Conservation (phyloP, 2,888 invertebrate species). For the Mythimna loreyi region DNA sequence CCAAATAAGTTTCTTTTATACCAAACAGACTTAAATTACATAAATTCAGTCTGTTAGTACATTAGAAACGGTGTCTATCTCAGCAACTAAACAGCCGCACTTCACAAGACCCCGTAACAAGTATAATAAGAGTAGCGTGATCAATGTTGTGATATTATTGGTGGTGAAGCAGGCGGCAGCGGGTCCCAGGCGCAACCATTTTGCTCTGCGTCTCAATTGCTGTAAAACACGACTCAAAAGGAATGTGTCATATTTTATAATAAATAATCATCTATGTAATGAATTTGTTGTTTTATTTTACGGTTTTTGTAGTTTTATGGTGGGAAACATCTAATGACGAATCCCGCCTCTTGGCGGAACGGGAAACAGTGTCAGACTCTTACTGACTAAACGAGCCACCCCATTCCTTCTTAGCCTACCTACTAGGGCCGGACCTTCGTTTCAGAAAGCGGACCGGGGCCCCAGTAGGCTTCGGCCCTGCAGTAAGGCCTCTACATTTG, state of each 20-base stretch:
- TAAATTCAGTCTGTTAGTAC: background rate
- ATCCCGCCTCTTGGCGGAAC: too few relatives aligned
- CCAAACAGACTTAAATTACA: background rate
- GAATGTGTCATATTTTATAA: slow-evolving; percentile 91
- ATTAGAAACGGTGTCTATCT: background rate
- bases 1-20: background rate
- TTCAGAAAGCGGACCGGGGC: too few relatives aligned
- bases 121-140: slow-evolving; percentile 70
- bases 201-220: slow-evolving; percentile 89
- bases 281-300: slow-evolving; percentile 69
- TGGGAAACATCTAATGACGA: too few relatives aligned
- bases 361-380: too few relatives aligned
- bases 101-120: slow-evolving; percentile 47
- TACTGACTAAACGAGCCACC: too few relatives aligned
- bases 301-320: too few relatives aligned
- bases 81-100: background rate
- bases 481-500: too few relatives aligned
- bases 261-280: slow-evolving; percentile 91
- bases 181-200: slow-evolving; percentile 75
- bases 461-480: too few relatives aligned
- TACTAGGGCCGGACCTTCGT: too few relatives aligned
- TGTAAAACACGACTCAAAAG: slow-evolving; percentile 89
- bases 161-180: slow-evolving; percentile 65
- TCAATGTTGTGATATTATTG: slow-evolving; percentile 80
- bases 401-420: too few relatives aligned